Evolutionary conservation across 2,888 invertebrate species (phyloP).

Genomic region (Andrena praecox): DNA sequence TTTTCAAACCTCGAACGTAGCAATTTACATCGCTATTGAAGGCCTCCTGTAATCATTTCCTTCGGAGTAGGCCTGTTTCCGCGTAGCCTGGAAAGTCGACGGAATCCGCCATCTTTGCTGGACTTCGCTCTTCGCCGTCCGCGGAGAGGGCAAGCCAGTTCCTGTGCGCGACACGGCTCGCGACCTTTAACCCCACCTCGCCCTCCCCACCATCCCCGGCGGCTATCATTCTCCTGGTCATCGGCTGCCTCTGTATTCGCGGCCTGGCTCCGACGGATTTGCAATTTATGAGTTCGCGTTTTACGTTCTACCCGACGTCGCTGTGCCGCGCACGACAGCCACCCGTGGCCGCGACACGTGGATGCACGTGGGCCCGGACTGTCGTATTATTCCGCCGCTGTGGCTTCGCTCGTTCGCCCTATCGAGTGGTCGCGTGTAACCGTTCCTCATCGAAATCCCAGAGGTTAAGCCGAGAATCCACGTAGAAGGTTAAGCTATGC

Average conservation of each 20-base stretch:
- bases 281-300: constrained; percentile 69
- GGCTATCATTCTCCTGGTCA: constrained; percentile 29
- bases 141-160: constrained; percentile 29
- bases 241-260: constrained; percentile 36
- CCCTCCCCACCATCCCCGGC: neutral
- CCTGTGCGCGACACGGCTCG: constrained; percentile 37
- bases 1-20: no score
- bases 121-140: constrained; percentile 14
- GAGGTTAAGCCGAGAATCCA: no score
- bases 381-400: no score
- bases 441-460: no score
- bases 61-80: neutral
- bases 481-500: no score
- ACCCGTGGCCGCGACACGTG: no score
- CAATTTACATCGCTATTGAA: no score
- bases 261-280: constrained; percentile 52
- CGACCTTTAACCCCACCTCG: constrained; percentile 55
- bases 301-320: constrained; percentile 21
- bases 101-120: constrained; percentile 15
- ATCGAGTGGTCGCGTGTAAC: no score
- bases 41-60: no score
- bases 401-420: no score
- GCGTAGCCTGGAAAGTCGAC: neutral
- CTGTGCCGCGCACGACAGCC: neutral
- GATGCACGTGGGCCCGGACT: no score